These are phyloP conservation scores for Dromius quadrimaculatus DNA, from an alignment of 2,888 invertebrate species.

Conservation along the genomic window DNA sequence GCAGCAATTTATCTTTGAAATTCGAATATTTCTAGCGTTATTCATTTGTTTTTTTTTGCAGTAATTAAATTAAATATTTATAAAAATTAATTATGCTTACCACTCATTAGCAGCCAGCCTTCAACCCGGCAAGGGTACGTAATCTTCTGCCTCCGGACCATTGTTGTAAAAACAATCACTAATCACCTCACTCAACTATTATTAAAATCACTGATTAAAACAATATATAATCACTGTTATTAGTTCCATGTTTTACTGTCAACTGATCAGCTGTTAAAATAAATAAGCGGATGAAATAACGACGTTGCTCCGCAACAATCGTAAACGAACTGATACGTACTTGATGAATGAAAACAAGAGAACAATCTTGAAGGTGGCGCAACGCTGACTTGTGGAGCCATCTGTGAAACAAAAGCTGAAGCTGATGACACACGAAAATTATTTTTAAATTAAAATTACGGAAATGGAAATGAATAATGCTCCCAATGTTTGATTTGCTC, in stretches of 20 bases:
- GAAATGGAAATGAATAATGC: neutral
- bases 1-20: too few relatives aligned
- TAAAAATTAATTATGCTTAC: slow-evolving; percentile 66
- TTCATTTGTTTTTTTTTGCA: too few relatives aligned
- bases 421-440: neutral
- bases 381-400: neutral
- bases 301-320: slow-evolving; percentile 7
- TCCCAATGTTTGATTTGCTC: neutral
- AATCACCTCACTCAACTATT: slow-evolving; percentile 23
- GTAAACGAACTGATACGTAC: slow-evolving; percentile 36
- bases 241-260: slow-evolving; percentile 24
- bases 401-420: neutral
- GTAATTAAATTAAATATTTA: too few relatives aligned
- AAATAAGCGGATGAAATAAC: slow-evolving; percentile 25
- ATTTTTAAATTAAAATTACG: neutral
- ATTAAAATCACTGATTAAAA: slow-evolving; percentile 37
- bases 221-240: slow-evolving; percentile 14
- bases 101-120: slow-evolving; percentile 72
- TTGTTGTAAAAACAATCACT: slow-evolving; percentile 36
- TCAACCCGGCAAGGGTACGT: slow-evolving; percentile 71
- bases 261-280: slow-evolving; percentile 41
- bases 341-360: slow-evolving; percentile 7
- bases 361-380: neutral
- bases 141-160: slow-evolving; percentile 57
- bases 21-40: too few relatives aligned